These are phyloP conservation scores for Trimorus sp. DNA, from an alignment of 2,888 invertebrate species.

Conservation along the genomic window DNA sequence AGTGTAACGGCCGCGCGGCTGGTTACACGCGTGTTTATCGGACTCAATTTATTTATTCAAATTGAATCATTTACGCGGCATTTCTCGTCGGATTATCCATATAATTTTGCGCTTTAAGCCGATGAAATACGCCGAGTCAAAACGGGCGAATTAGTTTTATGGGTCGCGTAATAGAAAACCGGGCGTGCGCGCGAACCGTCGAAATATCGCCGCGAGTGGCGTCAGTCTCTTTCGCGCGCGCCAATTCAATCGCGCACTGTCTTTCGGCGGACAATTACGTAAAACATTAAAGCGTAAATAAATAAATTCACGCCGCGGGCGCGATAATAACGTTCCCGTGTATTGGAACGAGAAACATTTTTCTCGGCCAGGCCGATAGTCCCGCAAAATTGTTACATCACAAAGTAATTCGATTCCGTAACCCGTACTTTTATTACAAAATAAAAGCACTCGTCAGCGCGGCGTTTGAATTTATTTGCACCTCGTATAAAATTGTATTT, in stretches of 20 bases:
- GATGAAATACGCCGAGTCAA: slow-evolving; percentile 51
- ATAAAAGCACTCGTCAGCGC: slow-evolving; percentile 56
- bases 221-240: too few relatives aligned
- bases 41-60: slow-evolving; percentile 64
- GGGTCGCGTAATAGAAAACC: slow-evolving; percentile 40
- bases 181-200: not conserved
- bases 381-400: slow-evolving; percentile 57
- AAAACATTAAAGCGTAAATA: slow-evolving; percentile 21
- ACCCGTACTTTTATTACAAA: slow-evolving; percentile 54
- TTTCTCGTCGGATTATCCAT: slow-evolving; percentile 51
- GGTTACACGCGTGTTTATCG: slow-evolving; percentile 40
- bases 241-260: too few relatives aligned
- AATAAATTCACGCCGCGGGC: slow-evolving; percentile 30
- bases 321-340: slow-evolving; percentile 47
- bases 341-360: slow-evolving; percentile 46
- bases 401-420: slow-evolving; percentile 60
- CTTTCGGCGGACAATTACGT: slow-evolving; percentile 1
- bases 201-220: not conserved
- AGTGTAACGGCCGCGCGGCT: slow-evolving; percentile 30
- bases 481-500: slow-evolving; percentile 65
- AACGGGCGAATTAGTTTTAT: slow-evolving; percentile 51
- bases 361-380: slow-evolving; percentile 41
- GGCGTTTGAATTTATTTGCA: slow-evolving; percentile 64
- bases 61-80: slow-evolving; percentile 59
- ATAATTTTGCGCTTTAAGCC: slow-evolving; percentile 56